Evolutionary conservation across 2,888 invertebrate genomes (phyloP), one percentile per base, ranked within the genome.

Genomic region (Drosophila prostipennis): DNA sequence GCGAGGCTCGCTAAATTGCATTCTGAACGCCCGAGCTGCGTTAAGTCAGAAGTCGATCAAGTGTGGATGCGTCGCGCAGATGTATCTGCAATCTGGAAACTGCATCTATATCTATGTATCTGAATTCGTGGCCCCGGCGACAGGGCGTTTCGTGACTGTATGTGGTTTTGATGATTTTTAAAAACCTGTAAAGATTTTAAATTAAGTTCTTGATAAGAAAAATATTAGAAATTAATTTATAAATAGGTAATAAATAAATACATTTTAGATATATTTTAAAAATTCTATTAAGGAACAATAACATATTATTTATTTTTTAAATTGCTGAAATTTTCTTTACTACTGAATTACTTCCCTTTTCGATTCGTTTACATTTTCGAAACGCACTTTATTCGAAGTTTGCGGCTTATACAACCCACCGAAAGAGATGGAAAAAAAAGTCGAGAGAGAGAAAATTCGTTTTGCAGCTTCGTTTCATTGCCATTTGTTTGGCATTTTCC

Each of bases 1-100:
- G 76, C 56, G 58, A 65, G 67, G 34, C 48, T 77, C 77, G 86
- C 58, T 82, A 79, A 80, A 85, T 85, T 80, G 75, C 85, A 72
- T 77, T 68, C 69, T 49, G 53, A 40, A 78, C 76, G 65, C 76
- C 68, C 42, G 39, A 74, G 74, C 67, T 74, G 81, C 81, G 65
- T 75, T 67, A 71, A 81, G 87, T 82, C 82, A 82, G 73, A 82
- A 82, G 87, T 87, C 87, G 87, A 81, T 87, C 79, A 79, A 79
- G 80, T 80, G 82, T 79, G 71, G 63, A 54, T 57, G 56, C 77
- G 56, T 48, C 48, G 29, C 48, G 46, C 68, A 54, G 61, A 42
- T 37, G 71, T 37, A 54, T 45, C 43, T 56, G 58, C 39, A 51
- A 13, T 26, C 55, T 29, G 23, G 14, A 39, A n/a, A n/a, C 14